Evolutionary conservation across 2,888 invertebrate species (phyloP), one percentile per base, ranked within the genome.

Genomic region (Plagiodera versicolora): DNA sequence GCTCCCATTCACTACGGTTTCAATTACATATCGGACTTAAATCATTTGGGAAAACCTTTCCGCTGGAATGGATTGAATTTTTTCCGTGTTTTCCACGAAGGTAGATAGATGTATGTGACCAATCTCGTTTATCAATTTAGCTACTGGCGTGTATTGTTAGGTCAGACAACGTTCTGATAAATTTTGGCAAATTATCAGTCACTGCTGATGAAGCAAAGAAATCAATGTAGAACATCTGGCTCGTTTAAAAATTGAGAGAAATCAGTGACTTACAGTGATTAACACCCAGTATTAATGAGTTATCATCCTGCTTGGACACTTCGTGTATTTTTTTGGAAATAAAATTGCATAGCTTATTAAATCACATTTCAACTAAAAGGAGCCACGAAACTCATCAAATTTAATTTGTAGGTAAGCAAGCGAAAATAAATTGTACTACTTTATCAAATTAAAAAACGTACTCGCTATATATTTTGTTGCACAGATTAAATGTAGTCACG

Each of bases 21-120:
- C 30, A 59, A 53, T 63, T 55, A 60, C 62, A 62, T 53, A 60
- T 63, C 60, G 60, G 60, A 65, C 62, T 60, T 65, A 58, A 60
- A 65, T 63, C 65, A 58, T 60, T 39, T 48, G 47, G 30, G 35
- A 44, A 56, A 51, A 53, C 39, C 49, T 49, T 62, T 62, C 46
- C 24, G 44, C 54, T 60, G 51, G 55, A 44, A 56, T 51, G 53
- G 48, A 58, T 64, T 56, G 47, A 44, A 24, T 47, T 58, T 53
- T 50, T 57, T 60, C 39, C 45, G 24, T 44, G 52, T 14, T 53
- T 53, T 24, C 28, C 16, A 17, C 16, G 19, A 14, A 24, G 19
- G 19, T 53, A 14, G 20, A 19, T n/a, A 51, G 30, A 19, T 35
- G 32, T 32, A 11, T 30, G 32, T 51, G 32, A 51, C 10, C 11